These are phyloP conservation scores for Leistus spinibarbis DNA, from an alignment of 2,888 invertebrate genomes.

Conservation along the genomic window DNA sequence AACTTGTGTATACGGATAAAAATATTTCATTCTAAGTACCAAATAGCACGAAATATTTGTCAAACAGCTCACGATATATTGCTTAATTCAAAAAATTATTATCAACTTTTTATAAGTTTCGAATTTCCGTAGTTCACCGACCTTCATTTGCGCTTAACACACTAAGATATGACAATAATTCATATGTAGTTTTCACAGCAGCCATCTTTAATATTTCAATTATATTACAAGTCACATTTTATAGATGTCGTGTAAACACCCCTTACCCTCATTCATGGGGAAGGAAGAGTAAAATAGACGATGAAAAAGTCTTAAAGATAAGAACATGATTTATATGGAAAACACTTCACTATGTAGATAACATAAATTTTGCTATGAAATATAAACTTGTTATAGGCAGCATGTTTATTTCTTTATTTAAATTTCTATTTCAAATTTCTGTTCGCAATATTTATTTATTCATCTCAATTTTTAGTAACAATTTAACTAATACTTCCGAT, in stretches of 20 bases:
- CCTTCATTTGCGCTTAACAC: too few species aligned
- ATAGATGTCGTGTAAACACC: neutral
- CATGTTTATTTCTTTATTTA: neutral
- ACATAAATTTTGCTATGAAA: neutral
- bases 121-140: too few species aligned
- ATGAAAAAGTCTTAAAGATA: neutral
- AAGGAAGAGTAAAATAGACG: neutral
- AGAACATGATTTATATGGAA: neutral
- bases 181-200: too few species aligned
- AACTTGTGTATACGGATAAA: neutral
- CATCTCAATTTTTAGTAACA: too few species aligned
- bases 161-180: too few species aligned
- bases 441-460: neutral
- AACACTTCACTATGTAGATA: neutral
- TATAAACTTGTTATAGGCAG: neutral
- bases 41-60: neutral
- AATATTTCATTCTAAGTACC: neutral
- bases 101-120: too few species aligned
- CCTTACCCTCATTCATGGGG: neutral
- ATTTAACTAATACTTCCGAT: too few species aligned
- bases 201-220: neutral
- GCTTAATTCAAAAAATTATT: neutral
- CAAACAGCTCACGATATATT: neutral
- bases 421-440: neutral
- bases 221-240: neutral